Evolutionary conservation across 2,113 vertebrate genomes (phyloP), one percentile per base, ranked within the genome.

Genomic region (Electrona antarctica): DNA sequence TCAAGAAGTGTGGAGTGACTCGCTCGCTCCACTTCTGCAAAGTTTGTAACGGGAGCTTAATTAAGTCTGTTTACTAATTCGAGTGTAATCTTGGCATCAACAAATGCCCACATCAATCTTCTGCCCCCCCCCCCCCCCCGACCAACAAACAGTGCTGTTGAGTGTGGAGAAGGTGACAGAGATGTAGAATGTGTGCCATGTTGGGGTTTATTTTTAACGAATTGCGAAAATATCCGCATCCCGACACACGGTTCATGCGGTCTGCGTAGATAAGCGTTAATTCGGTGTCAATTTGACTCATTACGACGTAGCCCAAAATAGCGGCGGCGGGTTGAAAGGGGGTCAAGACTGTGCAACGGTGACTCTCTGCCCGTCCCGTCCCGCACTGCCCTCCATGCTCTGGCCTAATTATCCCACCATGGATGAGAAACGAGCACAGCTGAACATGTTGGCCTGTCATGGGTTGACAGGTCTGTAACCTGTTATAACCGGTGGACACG

Each of bases 51-150:
- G 2, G 7, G 60, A 74, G 59, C 66, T 21, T 83, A 80, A 85
- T 85, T 61, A 80, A 83, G 69, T 78, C 41, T 1, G 57, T 74
- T 73, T 73, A 71, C 71, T 78, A 68, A 67, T 68, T 78, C 14
- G 33, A 15, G 15, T 56, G 54, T 56, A 0, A 47, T 65, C 81
- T 76, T 75, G 68, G 33, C 73, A 55, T 54, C 74, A 41, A 52
- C 50, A 11, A 11, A 52, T 52, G 45, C 49, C 48, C 51, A n/a
- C 15, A 64, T 83, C 3, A 0, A 64, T 15, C 58, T 13, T 65
- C 21, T 21, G 28, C 63, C 13, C 64, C 21, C 6, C 7, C 28
- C 67, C 21, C 21, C 21, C 21, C 21, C 21, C 21, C 21, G 21
- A 21, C 21, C 21, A 21, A 21, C 1, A 1, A 7, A 14, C 64